Evolutionary conservation across 2,888 invertebrate species (phyloP).

Genomic region (Frankliniella fusca): DNA sequence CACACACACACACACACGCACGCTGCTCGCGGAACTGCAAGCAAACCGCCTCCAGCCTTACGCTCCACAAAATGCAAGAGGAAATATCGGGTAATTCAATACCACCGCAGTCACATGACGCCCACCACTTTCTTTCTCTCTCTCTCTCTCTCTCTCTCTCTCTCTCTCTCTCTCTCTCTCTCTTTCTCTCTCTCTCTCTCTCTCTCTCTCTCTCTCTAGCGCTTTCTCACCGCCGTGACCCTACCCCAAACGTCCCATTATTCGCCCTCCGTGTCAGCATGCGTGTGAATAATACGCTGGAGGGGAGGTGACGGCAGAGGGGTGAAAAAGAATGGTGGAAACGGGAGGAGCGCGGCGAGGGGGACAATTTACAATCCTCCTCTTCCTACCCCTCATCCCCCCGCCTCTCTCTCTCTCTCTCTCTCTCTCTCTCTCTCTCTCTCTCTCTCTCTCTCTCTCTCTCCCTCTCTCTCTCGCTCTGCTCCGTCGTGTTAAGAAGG

Average conservation of each 20-base stretch:
- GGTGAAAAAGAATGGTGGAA: constrained; percentile 3
- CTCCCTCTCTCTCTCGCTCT: neutral
- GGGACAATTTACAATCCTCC: constrained; percentile 16
- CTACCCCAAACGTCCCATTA: constrained; percentile 13
- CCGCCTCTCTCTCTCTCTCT: neutral
- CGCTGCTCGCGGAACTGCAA: neutral
- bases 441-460: neutral
- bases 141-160: constrained; percentile 14
- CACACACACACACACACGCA: neutral
- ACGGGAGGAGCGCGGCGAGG: neutral
- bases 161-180: constrained; percentile 13
- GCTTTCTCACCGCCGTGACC: neutral
- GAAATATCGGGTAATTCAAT: constrained; percentile 5
- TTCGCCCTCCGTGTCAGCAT: constrained; percentile 18
- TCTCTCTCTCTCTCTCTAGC: neutral
- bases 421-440: neutral
- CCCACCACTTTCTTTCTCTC: neutral
- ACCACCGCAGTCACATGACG: constrained; percentile 10
- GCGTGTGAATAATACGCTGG: neutral
- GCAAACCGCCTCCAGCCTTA: too few species aligned
- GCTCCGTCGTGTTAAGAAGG: constrained; percentile 3
- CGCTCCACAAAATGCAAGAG: neutral
- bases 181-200: neutral
- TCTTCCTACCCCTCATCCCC: neutral
- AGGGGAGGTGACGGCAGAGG: neutral